Base-by-base conservation (phyloP, 2,888 invertebrate species). In the Trissolcus japonicus region DNA sequence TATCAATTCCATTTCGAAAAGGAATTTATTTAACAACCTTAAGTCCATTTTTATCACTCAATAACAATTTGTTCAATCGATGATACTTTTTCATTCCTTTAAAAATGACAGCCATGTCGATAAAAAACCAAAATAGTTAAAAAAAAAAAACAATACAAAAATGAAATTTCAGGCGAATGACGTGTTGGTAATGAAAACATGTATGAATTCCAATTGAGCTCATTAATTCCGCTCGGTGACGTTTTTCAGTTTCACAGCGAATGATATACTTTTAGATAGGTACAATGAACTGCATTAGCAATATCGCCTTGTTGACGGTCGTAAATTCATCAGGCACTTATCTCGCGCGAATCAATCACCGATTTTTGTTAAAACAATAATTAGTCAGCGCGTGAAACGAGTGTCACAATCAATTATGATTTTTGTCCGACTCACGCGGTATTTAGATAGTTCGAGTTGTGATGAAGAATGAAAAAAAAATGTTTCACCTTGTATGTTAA, bases 341-440 rank as follows among this genome's bases (percentile, higher is more conserved):
- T 41, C 48, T 25, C 51, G 67, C 4, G 19, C 59, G 25, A 71
- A 73, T 78, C 74, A 66, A 62, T 74, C 71, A 66, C 13, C 61
- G 29, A 62, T 78, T 74, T 78, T 78, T 78, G 51, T 35, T 35
- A 21, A 41, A 59, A 51, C 43, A 68, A 67, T 62, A 71, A 78
- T 78, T 78, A 74, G 66, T 61, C 74, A 29, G 53, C 54, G 68
- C 68, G 68, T 46, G 60, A 54, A 69, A 61, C 50, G 21, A 62
- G 65, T 67, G 78, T 74, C 74, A 74, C 73, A 67, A 78, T 74
- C 67, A 71, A 78, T 74, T 61, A 74, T 54, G 57, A 61, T 68
- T 74, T 69, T 78, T 73, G 16, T 13, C 21, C 35, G 11, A 35
- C 9, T 35, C 35, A 29, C 29, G 35, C 29, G 25, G 4, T 35